Base-by-base conservation (phyloP, 2,113 vertebrate species). In the Sorex fumeus region DNA sequence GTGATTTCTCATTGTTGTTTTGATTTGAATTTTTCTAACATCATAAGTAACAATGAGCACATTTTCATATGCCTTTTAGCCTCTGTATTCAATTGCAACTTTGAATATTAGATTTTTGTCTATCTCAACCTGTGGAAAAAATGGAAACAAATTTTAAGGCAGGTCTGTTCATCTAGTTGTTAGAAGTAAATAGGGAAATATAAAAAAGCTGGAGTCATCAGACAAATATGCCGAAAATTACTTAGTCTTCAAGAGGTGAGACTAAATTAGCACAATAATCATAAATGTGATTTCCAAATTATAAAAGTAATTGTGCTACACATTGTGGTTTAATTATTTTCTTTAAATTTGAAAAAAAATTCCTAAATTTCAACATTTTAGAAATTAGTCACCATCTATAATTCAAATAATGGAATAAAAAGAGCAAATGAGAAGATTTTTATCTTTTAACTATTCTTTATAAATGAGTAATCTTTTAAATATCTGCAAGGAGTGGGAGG, bases 261-360 rank as follows among this genome's bases (percentile, higher is more conserved):
- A 30, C 19, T 76, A 70, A 90, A 83, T 40, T 53, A 53, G 23
- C 75, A 88, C 1, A 71, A 70, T 23, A 47, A 18, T 67, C 1
- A 69, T 3, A 83, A 84, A 18, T 60, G 2, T 87, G 21, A 6
- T 84, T 77, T 79, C 4, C 8, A 40, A 77, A 75, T 50, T 80
- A 70, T 21, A 74, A 72, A 78, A 93, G 4, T 57, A 10, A 60
- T 60, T 34, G 45, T 77, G 9, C 57, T 70, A 40, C 45, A 76
- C 3, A 1, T 1, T 57, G 50, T 53, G 34, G 28, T 30, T 10
- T 75, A 43, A 60, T 18, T 1, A 71, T 80, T 34, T 23, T 47
- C 45, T 66, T 90, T 87, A 28, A 81, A 92, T 45, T 67, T 45
- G 84, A 87, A 83, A 67, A 88, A 70, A 34, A 64, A 69, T 25